Percentiles rank a stretch among this genome's conserved stretches.
phyloP scores from a whole-genome alignment of 23 tunicate genomes.

The Trididemnum miniatum region DNA sequence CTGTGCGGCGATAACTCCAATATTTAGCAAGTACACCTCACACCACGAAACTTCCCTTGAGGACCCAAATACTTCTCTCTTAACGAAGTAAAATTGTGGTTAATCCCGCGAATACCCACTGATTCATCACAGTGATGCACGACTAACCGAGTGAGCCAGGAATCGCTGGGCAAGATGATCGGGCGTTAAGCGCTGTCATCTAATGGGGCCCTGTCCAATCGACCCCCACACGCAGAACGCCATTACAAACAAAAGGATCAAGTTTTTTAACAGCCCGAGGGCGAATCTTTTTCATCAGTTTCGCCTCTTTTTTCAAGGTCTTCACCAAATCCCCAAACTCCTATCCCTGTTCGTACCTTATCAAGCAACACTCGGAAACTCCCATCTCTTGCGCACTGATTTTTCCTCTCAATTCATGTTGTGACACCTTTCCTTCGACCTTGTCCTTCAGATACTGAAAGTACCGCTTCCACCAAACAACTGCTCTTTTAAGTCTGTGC shows the following conservation, averaged over 20 bases:
- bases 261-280: too few species aligned
- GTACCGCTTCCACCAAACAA: too few species aligned
- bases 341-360: too few species aligned
- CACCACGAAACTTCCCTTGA: background rate
- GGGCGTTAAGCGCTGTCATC: background rate
- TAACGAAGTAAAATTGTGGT: background rate
- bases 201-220: background rate
- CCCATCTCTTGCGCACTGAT: too few species aligned
- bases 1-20: background rate
- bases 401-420: too few species aligned
- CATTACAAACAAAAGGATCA: background rate
- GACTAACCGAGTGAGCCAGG: background rate
- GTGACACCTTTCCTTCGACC: too few species aligned
- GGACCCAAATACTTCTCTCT: slow-evolving; percentile 8
- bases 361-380: too few species aligned
- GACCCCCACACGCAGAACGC: background rate
- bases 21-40: background rate
- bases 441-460: too few species aligned
- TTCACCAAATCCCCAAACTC: too few species aligned
- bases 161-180: background rate
- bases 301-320: too few species aligned
- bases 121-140: background rate
- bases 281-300: too few species aligned
- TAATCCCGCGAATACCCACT: background rate
- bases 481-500: too few species aligned